Evolutionary conservation across 2,797 vertebrate genomes (phyloP).

Genomic region (Otus scops): DNA sequence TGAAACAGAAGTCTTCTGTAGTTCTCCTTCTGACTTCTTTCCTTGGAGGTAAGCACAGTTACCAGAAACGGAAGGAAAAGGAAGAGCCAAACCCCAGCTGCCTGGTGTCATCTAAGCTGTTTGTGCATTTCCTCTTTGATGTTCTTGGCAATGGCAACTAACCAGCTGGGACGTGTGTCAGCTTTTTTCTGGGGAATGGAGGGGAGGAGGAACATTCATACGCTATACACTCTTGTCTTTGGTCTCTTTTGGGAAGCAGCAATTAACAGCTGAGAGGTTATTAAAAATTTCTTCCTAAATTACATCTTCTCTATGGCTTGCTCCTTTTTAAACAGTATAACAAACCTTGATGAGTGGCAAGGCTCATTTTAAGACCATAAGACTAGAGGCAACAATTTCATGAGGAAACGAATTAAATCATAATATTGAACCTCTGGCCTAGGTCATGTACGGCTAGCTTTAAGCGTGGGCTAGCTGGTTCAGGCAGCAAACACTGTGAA

Average conservation of each 20-base stretch:
- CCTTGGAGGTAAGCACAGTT: conserved; percentile 21
- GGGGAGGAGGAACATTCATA: conserved; percentile 52
- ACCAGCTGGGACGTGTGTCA: conserved; percentile 61
- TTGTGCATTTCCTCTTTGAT: conserved; percentile 64
- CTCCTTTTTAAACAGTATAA: conserved; percentile 15
- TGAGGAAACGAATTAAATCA: neutral
- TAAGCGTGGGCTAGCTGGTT: neutral
- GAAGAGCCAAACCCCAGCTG: conserved; percentile 54
- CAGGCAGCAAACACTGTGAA: neutral
- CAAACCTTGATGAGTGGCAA: conserved; percentile 16
- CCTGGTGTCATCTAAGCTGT: conserved; percentile 58
- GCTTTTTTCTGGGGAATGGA: conserved; percentile 38
- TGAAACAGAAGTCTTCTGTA: neutral
- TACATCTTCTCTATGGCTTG: conserved; percentile 24
- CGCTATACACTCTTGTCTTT: conserved; percentile 45
- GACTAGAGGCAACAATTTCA: neutral
- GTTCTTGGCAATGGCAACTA: conserved; percentile 61
- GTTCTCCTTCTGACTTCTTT: neutral
- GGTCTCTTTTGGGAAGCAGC: conserved; percentile 58
- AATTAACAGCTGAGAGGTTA: conserved; percentile 64
- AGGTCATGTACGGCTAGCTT: neutral
- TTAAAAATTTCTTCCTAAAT: conserved; percentile 63
- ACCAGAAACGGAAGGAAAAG: conserved; percentile 21
- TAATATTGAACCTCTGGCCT: neutral
- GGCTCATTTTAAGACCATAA: neutral